These are phyloP conservation scores for Parauchenoglanis ngamensis DNA, from an alignment of 2,797 vertebrate genomes.

Conservation along the genomic window DNA sequence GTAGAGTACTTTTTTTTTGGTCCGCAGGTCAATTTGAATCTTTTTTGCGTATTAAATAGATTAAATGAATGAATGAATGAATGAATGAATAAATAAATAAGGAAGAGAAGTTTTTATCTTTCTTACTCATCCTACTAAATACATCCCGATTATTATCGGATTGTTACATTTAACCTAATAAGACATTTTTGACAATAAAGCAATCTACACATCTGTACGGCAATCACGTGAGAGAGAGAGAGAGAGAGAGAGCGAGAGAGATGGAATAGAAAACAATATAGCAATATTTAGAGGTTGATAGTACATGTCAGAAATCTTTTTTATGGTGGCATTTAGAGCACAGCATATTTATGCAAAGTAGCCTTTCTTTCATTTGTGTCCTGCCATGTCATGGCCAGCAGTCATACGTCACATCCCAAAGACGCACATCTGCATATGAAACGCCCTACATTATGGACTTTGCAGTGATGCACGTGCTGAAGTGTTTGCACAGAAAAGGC, in stretches of 20 bases:
- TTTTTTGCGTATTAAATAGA: neutral
- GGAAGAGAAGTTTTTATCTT: neutral
- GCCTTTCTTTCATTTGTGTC: conserved; percentile 35
- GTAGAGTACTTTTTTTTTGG: neutral
- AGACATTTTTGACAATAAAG: neutral
- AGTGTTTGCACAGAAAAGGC: conserved; percentile 42
- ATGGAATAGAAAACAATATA: conserved; percentile 18
- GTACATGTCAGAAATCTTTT: conserved; percentile 27
- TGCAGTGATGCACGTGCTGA: conserved; percentile 44
- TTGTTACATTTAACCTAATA: neutral
- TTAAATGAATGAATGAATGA: neutral
- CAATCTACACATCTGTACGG: neutral
- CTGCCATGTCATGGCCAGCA: conserved; percentile 56
- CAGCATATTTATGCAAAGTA: conserved; percentile 44
- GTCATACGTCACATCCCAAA: conserved; percentile 55
- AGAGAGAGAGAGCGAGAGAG: conserved; percentile 1
- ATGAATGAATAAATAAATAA: neutral
- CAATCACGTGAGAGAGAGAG: neutral
- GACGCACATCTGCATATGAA: conserved; percentile 50
- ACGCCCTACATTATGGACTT: conserved; percentile 47
- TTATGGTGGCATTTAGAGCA: conserved; percentile 32
- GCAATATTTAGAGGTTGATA: conserved; percentile 31
- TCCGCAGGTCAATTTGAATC: neutral
- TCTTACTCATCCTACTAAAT: neutral
- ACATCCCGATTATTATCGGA: neutral